Conservation (phyloP, 2,888 invertebrate species). For the Phengaris arion region DNA sequence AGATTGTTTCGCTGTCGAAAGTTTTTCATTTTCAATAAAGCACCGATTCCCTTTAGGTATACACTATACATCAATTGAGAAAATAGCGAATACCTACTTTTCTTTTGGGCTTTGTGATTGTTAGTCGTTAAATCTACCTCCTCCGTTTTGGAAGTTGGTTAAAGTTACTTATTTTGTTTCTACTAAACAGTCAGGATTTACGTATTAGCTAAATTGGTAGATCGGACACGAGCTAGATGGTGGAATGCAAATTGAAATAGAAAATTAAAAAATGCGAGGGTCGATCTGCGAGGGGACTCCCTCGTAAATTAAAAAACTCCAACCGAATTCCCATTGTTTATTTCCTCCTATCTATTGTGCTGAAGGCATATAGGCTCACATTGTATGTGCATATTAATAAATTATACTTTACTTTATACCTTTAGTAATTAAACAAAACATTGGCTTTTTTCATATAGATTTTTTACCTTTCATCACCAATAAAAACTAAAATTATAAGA, state of each 20-base stretch:
- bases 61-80: too few species aligned
- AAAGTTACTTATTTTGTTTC: background rate
- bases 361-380: background rate
- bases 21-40: background rate
- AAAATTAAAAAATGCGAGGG: slow-evolving; percentile 77
- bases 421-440: too few species aligned
- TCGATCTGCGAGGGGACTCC: slow-evolving; percentile 63
- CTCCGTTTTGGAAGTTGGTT: too few species aligned
- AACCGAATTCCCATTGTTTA: slow-evolving; percentile 44
- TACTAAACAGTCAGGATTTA: slow-evolving; percentile 41
- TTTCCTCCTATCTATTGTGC: slow-evolving; percentile 3
- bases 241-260: slow-evolving; percentile 77
- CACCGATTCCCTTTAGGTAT: too few species aligned
- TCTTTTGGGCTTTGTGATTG: too few species aligned
- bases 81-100: too few species aligned
- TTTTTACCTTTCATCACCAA: background rate
- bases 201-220: slow-evolving; percentile 39
- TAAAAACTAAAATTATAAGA: too few species aligned
- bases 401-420: too few species aligned
- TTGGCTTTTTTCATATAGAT: too few species aligned
- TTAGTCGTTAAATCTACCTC: too few species aligned
- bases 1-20: slow-evolving; percentile 33
- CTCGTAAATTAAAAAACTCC: slow-evolving; percentile 78
- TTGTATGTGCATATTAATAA: background rate
- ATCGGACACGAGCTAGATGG: slow-evolving; percentile 56